A percentile compares a stretch with the other conserved stretches of the same genome.
Conservation (phyloP, 2,888 invertebrate genomes). For the Fragum sueziense region DNA sequence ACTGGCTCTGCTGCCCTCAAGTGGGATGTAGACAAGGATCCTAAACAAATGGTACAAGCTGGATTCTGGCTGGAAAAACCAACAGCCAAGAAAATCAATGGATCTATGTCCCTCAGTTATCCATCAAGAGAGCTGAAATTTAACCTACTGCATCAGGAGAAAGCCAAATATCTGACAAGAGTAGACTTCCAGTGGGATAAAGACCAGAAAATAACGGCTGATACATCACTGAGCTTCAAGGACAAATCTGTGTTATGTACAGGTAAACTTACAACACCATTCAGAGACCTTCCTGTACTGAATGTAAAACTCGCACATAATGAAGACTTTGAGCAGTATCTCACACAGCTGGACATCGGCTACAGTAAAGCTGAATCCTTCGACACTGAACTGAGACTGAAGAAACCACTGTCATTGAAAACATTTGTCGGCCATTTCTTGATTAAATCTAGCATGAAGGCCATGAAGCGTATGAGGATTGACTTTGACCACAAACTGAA, state of each 20-base stretch:
- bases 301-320: conserved; percentile 29
- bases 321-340: conserved; percentile 47
- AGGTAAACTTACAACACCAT: conserved; percentile 44
- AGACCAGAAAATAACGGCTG: conserved; percentile 36
- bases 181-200: conserved; percentile 62
- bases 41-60: conserved; percentile 36
- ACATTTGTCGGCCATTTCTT: conserved; percentile 60
- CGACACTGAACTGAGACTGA: conserved; percentile 26
- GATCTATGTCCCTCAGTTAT: conserved; percentile 48
- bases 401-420: conserved; percentile 62
- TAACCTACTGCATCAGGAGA: conserved; percentile 54
- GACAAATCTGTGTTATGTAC: conserved; percentile 24
- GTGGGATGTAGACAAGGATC: conserved; percentile 65
- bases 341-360: conserved; percentile 16
- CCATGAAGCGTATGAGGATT: conserved; percentile 51
- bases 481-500: conserved; percentile 63
- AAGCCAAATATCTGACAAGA: conserved; percentile 51
- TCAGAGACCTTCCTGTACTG: conserved; percentile 19
- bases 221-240: conserved; percentile 12
- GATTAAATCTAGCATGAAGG: conserved; percentile 62
- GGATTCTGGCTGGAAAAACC: conserved; percentile 50
- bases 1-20: conserved; percentile 54
- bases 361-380: conserved; percentile 22
- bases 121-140: conserved; percentile 54
- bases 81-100: conserved; percentile 49